phyloP scores from a whole-genome alignment of 2,888 invertebrate genomes.

The Leptopilina syphax region DNA sequence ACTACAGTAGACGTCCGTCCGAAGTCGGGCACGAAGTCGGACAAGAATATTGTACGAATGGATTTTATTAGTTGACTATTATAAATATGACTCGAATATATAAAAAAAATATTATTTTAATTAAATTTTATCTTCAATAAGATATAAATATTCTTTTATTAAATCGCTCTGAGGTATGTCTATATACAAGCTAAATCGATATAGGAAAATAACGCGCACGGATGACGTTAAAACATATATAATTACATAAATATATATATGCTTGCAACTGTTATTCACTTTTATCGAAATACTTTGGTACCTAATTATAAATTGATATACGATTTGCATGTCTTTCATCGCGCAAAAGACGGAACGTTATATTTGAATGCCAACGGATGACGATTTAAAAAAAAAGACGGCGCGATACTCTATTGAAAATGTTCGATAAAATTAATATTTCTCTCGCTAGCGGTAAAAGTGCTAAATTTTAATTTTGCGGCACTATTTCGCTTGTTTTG shows the following conservation, averaged over 20 bases:
- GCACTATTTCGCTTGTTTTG: not conserved
- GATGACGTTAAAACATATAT: conserved; percentile 39
- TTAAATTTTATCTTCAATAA: conserved; percentile 42
- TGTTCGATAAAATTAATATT: conserved; percentile 7
- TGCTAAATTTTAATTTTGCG: not conserved
- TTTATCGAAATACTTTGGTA: conserved; percentile 47
- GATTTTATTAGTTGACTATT: conserved; percentile 51
- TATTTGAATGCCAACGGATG: conserved; percentile 59
- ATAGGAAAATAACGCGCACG: conserved; percentile 47
- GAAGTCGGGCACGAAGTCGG: conserved; percentile 62
- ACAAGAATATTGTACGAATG: conserved; percentile 48
- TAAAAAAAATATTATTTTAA: conserved; percentile 13
- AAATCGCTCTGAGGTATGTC: conserved; percentile 48
- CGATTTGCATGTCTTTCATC: conserved; percentile 51
- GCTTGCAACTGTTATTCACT: conserved; percentile 44
- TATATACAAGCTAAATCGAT: conserved; percentile 42
- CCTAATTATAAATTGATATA: conserved; percentile 41
- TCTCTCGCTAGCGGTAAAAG: not conserved
- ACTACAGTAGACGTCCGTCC: conserved; percentile 66
- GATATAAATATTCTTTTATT: conserved; percentile 50
- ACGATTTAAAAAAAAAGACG: conserved; percentile 49
- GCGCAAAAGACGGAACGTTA: conserved; percentile 50
- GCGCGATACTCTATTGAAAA: conserved; percentile 19
- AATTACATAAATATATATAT: conserved; percentile 11
- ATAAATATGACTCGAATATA: conserved; percentile 40